Evolutionary conservation across 1,140 invertebrate species (phyloP).

Genomic region (Procambarus virginalis): DNA sequence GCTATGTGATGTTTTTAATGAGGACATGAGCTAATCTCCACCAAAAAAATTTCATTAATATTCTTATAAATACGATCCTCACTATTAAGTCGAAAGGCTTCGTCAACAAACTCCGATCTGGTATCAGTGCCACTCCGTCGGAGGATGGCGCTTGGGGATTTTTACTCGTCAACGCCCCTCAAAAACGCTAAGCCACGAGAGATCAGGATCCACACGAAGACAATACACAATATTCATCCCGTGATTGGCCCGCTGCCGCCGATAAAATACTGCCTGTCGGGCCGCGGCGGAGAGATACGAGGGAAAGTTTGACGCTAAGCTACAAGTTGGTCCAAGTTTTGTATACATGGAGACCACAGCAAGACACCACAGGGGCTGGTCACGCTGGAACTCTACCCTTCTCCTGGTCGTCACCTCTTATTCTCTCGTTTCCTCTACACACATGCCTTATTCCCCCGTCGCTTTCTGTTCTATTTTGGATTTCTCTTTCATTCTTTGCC

Average conservation of each 20-base stretch:
- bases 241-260: constrained; percentile 38
- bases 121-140: constrained; percentile 36
- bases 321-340: not conserved
- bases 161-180: constrained; percentile 36
- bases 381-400: not conserved
- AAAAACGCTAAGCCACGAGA: constrained; percentile 55
- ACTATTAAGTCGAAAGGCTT: not conserved
- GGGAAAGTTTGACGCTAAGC: not conserved
- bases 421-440: not conserved
- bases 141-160: constrained; percentile 52
- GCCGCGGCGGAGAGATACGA: not conserved
- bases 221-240: constrained; percentile 42
- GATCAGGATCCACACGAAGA: constrained; percentile 35
- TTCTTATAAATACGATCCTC: not conserved
- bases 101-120: constrained; percentile 28
- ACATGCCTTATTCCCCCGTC: not conserved
- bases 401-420: not conserved
- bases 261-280: constrained; percentile 1
- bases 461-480: not conserved
- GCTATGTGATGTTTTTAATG: not conserved
- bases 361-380: not conserved
- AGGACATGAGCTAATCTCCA: not conserved
- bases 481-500: no score
- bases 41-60: not conserved
- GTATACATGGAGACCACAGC: not conserved